Evolutionary conservation across 2,888 invertebrate species (phyloP), one percentile per base, ranked within the genome.

Genomic region (Stictocephala bisonia): DNA sequence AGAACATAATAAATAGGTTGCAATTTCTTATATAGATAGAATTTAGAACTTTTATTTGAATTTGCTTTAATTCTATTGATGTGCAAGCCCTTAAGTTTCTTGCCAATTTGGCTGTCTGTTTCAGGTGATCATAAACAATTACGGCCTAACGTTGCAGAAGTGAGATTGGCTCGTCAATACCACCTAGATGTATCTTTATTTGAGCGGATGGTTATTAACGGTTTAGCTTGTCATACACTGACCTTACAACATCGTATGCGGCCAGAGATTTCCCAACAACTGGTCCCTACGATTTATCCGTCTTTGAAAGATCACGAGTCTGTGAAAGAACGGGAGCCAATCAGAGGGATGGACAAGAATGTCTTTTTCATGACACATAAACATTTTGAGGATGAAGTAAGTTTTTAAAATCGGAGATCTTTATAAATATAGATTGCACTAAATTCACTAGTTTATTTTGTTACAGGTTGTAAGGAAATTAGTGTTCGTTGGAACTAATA

Each of bases 111-210:
- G n/a, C n/a, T n/a, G n/a, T n/a, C n/a, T n/a, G n/a, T n/a, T n/a
- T n/a, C 58, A 88, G 90, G 91, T 53, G 94, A 95, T 83, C 95
- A 95, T 82, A 89, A 92, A 81, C 96, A 96, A 81, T 85, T 96
- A 0, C 86, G 90, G 27, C 95, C 95, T 0, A 88, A 87, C 24
- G 89, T 91, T 0, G 89, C 91, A 0, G 91, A 90, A 73, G 91
- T 89, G 82, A 86, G 86, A 51, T 84, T 94, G 70, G 91, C 90
- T 0, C 88, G 85, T 79, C 83, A 89, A 41, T 92, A 87, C 81
- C 88, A 91, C 44, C 83, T 94, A 73, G 92, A 93, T 74, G 85
- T 94, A 53, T 95, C 94, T 0, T 85, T 95, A 7, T 95, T 95
- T 84, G 95, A 95, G 80, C 86, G 95, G 7, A 88, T 95, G 88